Evolutionary conservation across 2,888 invertebrate genomes (phyloP), one percentile per base, ranked within the genome.

Genomic region (Arctia plantaginis): DNA sequence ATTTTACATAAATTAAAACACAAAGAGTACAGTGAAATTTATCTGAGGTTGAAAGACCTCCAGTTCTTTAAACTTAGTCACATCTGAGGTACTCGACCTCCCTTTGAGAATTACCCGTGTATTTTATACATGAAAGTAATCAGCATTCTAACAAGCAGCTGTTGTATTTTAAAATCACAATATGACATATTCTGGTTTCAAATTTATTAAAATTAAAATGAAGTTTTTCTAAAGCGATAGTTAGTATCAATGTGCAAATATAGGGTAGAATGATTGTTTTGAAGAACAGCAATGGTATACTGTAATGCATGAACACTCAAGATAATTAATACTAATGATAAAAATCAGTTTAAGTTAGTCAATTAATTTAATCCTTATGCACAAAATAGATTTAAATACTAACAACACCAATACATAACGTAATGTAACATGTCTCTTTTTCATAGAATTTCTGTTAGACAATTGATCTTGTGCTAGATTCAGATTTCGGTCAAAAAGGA

Each of bases 31-130:
- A 76, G 76, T 55, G 66, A 77, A 71, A 67, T 80, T 75, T 64
- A 71, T 77, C 33, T 39, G 62, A 23, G 51, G 81, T 75, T 81
- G 66, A 77, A 76, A 44, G 76, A 77, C 75, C 81, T 71, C 18
- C 23, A 59, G 82, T 80, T 76, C 82, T 77, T 84, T 82, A 74
- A 84, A 77, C 83, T 76, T 69, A 20, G 20, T 66, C 69, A 68
- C 71, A 62, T 68, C 64, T 51, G 55, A 70, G 72, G 80, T 80
- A 71, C 75, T 77, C 64, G 78, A 81, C 76, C 79, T 81, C 78
- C 76, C 77, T 85, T 73, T 70, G 79, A 73, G 79, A 64, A 76
- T 80, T 68, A 35, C 64, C 75, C 74, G 74, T 55, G 74, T 77
- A 78, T 62, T 82, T 78, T 81, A 75, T 74, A 73, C 72, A 79